Percentiles rank a stretch among this genome's conserved stretches.
phyloP scores from a whole-genome alignment of 2,113 vertebrate species.

The Alaudala cheleensis region DNA sequence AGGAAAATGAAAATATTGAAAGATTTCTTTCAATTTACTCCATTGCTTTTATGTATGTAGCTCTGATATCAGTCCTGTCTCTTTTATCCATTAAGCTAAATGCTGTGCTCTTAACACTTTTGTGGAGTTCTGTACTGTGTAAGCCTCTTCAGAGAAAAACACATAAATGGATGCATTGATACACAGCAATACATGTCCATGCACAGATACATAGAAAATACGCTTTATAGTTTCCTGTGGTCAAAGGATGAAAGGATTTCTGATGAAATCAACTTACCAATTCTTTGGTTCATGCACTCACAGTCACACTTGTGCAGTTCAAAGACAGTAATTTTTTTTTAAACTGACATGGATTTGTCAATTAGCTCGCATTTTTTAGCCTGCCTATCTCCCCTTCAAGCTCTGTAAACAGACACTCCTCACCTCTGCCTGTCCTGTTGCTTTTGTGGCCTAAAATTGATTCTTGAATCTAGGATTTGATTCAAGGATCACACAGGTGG shows the following conservation, averaged over 20 bases:
- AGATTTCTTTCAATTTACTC: not conserved
- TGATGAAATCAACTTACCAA: not conserved
- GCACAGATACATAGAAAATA: not conserved
- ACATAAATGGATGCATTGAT: not conserved
- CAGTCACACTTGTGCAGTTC: not conserved
- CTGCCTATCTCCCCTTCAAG: not conserved
- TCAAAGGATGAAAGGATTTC: not conserved
- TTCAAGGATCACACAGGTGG: not conserved
- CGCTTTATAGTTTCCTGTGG: not conserved
- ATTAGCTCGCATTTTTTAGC: not conserved
- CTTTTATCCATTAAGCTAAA: slow-evolving; percentile 23
- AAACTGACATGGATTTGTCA: not conserved
- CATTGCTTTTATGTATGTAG: not conserved
- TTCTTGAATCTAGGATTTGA: not conserved
- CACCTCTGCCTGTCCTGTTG: not conserved
- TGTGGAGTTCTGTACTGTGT: not conserved
- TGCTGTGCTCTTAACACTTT: not conserved
- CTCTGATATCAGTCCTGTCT: slow-evolving; percentile 1
- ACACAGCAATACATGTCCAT: not conserved
- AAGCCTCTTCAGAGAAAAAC: not conserved
- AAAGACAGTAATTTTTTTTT: not conserved
- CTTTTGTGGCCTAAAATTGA: not conserved
- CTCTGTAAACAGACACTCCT: not conserved
- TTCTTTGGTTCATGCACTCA: not conserved
- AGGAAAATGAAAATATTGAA: slow-evolving; percentile 56